Base-by-base conservation (phyloP, 2,113 vertebrate genomes). In the Ifrita kowaldi region DNA sequence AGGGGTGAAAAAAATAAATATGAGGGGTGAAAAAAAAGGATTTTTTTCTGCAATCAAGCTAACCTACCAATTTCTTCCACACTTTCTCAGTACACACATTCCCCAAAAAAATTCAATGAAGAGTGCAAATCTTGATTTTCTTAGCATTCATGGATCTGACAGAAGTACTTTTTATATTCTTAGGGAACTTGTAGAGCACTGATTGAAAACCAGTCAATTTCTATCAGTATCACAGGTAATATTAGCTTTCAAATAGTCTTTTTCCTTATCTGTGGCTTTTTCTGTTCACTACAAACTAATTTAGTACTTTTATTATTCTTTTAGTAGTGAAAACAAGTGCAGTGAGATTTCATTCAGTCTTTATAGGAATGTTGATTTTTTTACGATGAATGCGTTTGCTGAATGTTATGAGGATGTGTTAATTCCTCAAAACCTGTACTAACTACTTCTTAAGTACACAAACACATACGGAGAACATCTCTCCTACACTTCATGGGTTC, bases 21-120 rank as follows among this genome's bases (percentile, higher is more conserved):
- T 20, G 50, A 73, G 1, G 6, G 27, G 7, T 8, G 1, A 26
- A 52, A 47, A 27, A 47, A 50, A 10, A 1, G 1, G 1, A 4
- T 9, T 57, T 63, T 47, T 41, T 27, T 30, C 20, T 57, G 11
- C 7, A 53, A 32, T 67, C 20, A 62, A 69, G 7, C 1, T 59
- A 50, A 52, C 12, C 10, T 67, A 57, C 1, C 16, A 32, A 33
- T 74, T 84, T 65, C 32, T 74, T 77, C 16, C 13, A 55, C 32
- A 47, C 75, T 68, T 76, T 68, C 15, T 47, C 30, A 59, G 7
- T 50, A 75, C n/a, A 55, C 1, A 13, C 17, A 14, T 80, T 83
- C 35, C 21, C 68, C 52, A 79, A 82, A 82, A 28, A 33, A 17
- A 1, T 4, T 55, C 37, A 22, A 20, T 68, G 6, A 79, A 70